Percentiles rank a stretch among this genome's conserved stretches.
Conservation (phyloP, 2,113 vertebrate species). For the Oncorhynchus kisutch region DNA sequence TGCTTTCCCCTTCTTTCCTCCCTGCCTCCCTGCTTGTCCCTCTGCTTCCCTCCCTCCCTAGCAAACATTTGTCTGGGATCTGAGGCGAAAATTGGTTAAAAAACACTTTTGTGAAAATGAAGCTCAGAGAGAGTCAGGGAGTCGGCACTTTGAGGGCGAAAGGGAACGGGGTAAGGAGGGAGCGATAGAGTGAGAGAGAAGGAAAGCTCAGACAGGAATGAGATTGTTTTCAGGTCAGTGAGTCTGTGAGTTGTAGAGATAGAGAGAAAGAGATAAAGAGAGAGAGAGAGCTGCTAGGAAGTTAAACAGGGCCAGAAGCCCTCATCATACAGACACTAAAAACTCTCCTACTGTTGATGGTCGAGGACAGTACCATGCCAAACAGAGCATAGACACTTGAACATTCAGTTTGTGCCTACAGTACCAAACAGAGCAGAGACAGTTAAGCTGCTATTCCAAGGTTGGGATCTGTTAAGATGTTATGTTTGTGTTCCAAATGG, state of each 20-base stretch:
- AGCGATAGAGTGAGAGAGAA: constrained; percentile 26
- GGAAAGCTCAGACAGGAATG: constrained; percentile 55
- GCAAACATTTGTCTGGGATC: constrained; percentile 1
- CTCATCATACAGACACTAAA: too few species aligned
- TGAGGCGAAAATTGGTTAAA: constrained; percentile 37
- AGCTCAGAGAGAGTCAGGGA: constrained; percentile 37
- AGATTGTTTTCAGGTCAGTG: too few species aligned
- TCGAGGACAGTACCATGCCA: too few species aligned
- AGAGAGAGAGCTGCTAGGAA: too few species aligned
- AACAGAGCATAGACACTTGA: constrained; percentile 4
- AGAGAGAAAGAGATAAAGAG: not conserved
- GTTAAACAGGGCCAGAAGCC: too few species aligned
- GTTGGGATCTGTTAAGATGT: constrained; percentile 4
- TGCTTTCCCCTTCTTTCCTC: too few species aligned
- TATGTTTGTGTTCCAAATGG: too few species aligned
- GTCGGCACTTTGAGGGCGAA: constrained; percentile 38
- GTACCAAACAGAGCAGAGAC: not conserved
- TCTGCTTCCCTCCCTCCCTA: not conserved
- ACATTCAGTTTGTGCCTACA: not conserved
- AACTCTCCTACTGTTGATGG: too few species aligned
- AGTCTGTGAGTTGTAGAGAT: constrained; percentile 52
- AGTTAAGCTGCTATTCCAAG: constrained; percentile 6
- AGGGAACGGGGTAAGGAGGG: constrained; percentile 32
- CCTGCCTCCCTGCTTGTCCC: too few species aligned
- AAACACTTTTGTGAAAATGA: constrained; percentile 40